Evolutionary conservation across 2,113 vertebrate genomes (phyloP), one percentile per base, ranked within the genome.

Genomic region (Pelusios castaneus): DNA sequence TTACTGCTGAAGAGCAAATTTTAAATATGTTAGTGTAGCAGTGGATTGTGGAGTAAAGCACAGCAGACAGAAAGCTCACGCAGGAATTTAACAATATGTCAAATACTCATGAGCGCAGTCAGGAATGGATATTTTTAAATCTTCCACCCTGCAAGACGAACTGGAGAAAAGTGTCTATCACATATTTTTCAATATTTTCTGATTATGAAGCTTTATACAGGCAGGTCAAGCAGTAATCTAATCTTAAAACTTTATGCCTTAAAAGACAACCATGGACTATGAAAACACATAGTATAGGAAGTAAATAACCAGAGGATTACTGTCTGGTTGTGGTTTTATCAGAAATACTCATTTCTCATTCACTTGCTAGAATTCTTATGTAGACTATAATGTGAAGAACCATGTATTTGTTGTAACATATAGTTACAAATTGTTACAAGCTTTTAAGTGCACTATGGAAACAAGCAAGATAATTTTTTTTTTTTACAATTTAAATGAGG

Each of bases 1-100:
- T 38, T 70, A 38, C n/a, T 38, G 7, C 63, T 70, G 60, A 67
- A 21, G 17, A 67, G 34, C 34, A 67, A n/a, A n/a, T 67, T 67
- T n/a, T 67, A 16, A 52, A 52, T 52, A 67, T n/a, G 17, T 67
- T 67, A 67, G 16, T n/a, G 34, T n/a, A 67, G 17, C 60, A 67
- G 60, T 67, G 9, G 63, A 10, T 27, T 73, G 10, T 19, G 85
- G 10, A 21, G 2, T 47, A 10, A 70, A 14, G 0, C 0, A 0
- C 43, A 38, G 45, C 9, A 84, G 70, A 76, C 4, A 2, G 7
- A 11, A 58, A 34, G 31, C 10, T 52, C 49, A 21, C 34, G 25
- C 75, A 17, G 7, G 13, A 3, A 29, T 49, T 52, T 52, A n/a
- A n/a, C 34, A 67, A 49, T 22, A 24, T 52, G 22, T 21, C 49